These are phyloP conservation scores for Apodemia hepburni DNA, from an alignment of 2,888 invertebrate genomes.

Conservation along the genomic window DNA sequence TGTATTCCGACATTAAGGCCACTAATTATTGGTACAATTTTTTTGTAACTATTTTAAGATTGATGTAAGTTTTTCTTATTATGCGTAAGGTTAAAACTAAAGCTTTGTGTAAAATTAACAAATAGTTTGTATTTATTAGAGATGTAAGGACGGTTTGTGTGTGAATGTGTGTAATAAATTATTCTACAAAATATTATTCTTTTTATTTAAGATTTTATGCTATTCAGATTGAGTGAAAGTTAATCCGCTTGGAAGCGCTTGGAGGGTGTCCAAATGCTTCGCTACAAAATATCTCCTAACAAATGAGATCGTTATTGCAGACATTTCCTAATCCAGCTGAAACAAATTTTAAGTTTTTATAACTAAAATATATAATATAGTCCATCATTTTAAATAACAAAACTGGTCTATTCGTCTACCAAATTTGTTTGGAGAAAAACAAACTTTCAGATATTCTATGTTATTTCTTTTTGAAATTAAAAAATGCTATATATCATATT, in stretches of 20 bases:
- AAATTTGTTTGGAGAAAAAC: too few species aligned
- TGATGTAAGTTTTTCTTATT: conserved; percentile 33
- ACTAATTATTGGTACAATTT: conserved; percentile 33
- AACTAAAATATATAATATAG: not conserved
- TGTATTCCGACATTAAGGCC: conserved; percentile 72
- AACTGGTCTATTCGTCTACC: too few species aligned
- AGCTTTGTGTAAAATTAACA: conserved; percentile 78
- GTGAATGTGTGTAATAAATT: conserved; percentile 65
- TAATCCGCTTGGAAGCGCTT: conserved; percentile 43
- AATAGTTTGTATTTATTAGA: conserved; percentile 62
- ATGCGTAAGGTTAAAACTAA: conserved; percentile 75
- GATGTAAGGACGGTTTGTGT: conserved; percentile 59
- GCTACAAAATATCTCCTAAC: conserved; percentile 43
- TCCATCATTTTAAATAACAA: too few species aligned
- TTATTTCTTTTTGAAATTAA: too few species aligned
- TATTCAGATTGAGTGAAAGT: conserved; percentile 27
- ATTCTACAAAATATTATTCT: conserved; percentile 14
- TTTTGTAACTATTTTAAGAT: conserved; percentile 27
- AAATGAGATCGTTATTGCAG: conserved; percentile 39
- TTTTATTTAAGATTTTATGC: conserved; percentile 7
- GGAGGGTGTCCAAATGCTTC: conserved; percentile 58
- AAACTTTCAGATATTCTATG: too few species aligned
- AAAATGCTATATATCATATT: too few species aligned
- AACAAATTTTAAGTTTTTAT: not conserved
- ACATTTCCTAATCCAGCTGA: not conserved